Evolutionary conservation across 1,140 invertebrate species (phyloP).

Genomic region (Caenorhabditis inopinata): DNA sequence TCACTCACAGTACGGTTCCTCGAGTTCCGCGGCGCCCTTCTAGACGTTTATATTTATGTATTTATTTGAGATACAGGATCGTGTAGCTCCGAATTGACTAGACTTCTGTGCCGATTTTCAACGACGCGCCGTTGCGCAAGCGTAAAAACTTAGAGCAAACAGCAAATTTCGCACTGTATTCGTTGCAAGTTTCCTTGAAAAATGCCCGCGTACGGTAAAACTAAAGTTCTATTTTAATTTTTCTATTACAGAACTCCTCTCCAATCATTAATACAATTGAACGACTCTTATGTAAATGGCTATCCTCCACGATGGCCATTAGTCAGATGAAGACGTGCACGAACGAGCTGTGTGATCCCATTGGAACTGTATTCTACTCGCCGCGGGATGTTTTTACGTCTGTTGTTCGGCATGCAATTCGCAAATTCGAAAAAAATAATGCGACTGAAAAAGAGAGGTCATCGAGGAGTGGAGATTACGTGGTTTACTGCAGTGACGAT

Average conservation of each 20-base stretch:
- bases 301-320: background rate
- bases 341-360: background rate
- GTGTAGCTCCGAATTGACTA: no score
- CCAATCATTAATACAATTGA: background rate
- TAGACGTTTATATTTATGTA: no score
- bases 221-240: no score
- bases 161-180: no score
- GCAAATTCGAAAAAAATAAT: background rate
- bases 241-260: background rate
- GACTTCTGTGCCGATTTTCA: no score
- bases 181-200: no score
- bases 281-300: background rate
- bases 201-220: no score
- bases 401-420: background rate
- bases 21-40: no score
- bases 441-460: background rate
- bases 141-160: no score
- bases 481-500: slow-evolving; percentile 15
- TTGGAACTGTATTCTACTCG: background rate
- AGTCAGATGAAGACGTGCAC: background rate
- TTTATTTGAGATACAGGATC: no score
- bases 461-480: background rate
- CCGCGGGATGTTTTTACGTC: background rate
- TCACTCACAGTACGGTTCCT: no score
- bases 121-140: no score